phyloP scores from a whole-genome alignment of 2,888 invertebrate species.

The Pardosa pseudoannulata region DNA sequence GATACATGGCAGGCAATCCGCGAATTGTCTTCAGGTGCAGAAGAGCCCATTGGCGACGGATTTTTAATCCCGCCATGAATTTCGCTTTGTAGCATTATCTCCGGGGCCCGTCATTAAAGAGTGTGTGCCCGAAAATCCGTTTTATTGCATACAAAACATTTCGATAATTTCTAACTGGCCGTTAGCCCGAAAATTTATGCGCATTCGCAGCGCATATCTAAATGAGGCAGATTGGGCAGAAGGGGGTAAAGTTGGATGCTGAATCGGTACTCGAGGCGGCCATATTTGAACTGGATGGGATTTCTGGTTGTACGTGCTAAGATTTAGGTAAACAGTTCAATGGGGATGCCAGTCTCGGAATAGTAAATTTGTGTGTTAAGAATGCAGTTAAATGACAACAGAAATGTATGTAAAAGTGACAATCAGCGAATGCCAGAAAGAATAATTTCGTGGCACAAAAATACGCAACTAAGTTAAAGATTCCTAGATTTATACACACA shows the following conservation, averaged over 20 bases:
- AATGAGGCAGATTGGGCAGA: constrained; percentile 55
- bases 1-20: constrained; percentile 2
- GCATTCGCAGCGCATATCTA: constrained; percentile 57
- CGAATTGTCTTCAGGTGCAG: constrained; percentile 17
- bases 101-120: constrained; percentile 55
- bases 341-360: too few relatives aligned
- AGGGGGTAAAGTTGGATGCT: background rate
- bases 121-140: constrained; percentile 50
- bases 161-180: constrained; percentile 68
- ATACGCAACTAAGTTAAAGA: too few relatives aligned
- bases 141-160: constrained; percentile 69
- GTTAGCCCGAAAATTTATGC: constrained; percentile 64
- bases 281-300: constrained; percentile 36
- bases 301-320: too few relatives aligned
- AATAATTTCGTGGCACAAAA: too few relatives aligned
- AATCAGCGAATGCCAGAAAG: too few relatives aligned
- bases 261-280: background rate
- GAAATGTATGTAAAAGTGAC: too few relatives aligned
- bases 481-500: too few relatives aligned
- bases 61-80: constrained; percentile 55
- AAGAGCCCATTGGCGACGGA: constrained; percentile 26
- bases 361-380: too few relatives aligned
- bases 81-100: constrained; percentile 44
- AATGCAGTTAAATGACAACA: too few relatives aligned
- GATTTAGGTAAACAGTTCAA: too few relatives aligned